Evolutionary conservation across 2,797 vertebrate genomes (phyloP).

Genomic region (Malacoraja senta): DNA sequence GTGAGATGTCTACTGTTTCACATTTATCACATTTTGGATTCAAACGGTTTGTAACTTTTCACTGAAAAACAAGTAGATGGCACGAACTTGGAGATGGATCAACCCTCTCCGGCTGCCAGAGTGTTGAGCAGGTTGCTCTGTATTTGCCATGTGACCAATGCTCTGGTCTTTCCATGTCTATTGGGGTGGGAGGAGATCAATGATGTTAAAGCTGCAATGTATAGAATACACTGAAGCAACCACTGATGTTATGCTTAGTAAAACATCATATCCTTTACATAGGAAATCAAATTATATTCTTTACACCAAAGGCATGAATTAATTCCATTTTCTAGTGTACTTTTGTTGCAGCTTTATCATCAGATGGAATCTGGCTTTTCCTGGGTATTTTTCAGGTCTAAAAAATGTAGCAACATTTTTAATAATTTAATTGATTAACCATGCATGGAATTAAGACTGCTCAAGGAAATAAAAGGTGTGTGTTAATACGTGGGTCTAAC

Average conservation of each 20-base stretch:
- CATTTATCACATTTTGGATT: not conserved
- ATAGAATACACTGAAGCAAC: not conserved
- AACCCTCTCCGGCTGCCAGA: not conserved
- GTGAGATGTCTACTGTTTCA: not conserved
- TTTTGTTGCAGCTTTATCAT: not conserved
- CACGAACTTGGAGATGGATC: not conserved
- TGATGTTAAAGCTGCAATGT: slow-evolving; percentile 17
- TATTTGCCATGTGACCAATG: not conserved
- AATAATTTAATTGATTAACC: slow-evolving; percentile 17
- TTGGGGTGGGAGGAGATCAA: not conserved
- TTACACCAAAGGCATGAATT: not conserved
- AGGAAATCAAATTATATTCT: not conserved
- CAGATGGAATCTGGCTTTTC: not conserved
- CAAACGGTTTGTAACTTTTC: not conserved
- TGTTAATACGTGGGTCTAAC: not conserved
- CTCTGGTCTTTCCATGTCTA: not conserved
- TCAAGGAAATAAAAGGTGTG: not conserved
- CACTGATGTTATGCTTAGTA: not conserved
- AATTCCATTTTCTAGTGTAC: not conserved
- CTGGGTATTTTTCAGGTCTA: not conserved
- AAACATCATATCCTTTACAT: not conserved
- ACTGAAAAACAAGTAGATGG: too few relatives aligned
- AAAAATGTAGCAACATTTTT: not conserved
- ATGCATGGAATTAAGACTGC: not conserved
- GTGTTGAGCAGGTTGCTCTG: not conserved